Evolutionary conservation across 2,113 vertebrate genomes (phyloP).

Genomic region (Ursus arctos): DNA sequence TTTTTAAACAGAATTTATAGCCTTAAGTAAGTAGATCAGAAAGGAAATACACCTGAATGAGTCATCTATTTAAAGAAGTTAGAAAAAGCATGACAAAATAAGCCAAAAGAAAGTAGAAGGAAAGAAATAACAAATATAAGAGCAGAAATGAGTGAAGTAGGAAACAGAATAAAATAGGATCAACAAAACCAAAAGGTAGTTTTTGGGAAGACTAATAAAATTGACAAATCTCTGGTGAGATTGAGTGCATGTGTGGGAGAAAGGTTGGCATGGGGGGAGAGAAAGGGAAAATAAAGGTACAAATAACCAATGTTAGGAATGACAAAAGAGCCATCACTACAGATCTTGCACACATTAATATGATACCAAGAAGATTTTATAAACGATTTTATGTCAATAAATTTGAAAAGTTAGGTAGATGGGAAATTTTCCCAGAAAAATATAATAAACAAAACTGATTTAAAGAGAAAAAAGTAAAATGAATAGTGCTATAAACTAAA

Average conservation of each 20-base stretch:
- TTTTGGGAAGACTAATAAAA: neutral
- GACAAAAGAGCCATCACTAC: neutral
- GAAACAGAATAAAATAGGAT: neutral
- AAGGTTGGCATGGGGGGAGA: neutral
- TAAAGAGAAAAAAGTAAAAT: neutral
- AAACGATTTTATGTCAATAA: neutral
- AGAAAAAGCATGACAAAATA: neutral
- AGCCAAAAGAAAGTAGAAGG: neutral
- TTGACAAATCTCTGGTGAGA: neutral
- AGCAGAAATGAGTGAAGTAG: neutral
- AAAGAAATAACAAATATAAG: neutral
- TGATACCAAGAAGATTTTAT: neutral
- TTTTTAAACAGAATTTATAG: neutral
- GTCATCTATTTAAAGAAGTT: neutral
- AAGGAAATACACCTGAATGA: neutral
- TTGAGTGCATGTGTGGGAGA: neutral
- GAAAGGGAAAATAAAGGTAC: neutral
- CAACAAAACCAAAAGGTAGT: neutral
- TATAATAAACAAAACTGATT: neutral
- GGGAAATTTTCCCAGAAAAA: neutral
- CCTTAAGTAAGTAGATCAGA: slow-evolving; percentile 7
- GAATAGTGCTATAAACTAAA: neutral
- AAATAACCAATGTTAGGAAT: neutral
- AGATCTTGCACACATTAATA: neutral
- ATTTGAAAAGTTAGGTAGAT: neutral